Evolutionary conservation across 1,140 invertebrate genomes (phyloP).

Genomic region (Ooceraea biroi): DNA sequence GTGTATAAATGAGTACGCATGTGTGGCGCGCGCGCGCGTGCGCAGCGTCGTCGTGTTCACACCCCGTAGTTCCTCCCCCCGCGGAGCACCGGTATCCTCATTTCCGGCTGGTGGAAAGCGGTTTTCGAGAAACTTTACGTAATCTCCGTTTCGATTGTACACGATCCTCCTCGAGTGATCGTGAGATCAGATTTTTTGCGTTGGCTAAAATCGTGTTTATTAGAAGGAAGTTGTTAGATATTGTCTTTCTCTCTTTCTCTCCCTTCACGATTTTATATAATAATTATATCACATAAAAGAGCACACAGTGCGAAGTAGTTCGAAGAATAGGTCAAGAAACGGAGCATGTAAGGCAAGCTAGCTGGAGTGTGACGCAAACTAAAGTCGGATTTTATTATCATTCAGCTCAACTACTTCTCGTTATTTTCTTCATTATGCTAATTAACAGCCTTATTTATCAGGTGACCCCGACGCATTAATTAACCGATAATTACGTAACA

Average conservation of each 20-base stretch:
- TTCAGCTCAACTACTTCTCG: too few relatives aligned
- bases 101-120: constrained; percentile 79
- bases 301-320: not conserved
- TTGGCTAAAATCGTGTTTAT: not conserved
- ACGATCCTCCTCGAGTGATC: not conserved
- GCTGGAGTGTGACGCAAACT: too few relatives aligned
- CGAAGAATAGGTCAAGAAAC: too few relatives aligned
- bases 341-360: too few relatives aligned
- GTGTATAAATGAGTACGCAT: too few relatives aligned
- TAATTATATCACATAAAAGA: too few relatives aligned
- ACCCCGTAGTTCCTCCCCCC: constrained; percentile 82
- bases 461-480: too few relatives aligned
- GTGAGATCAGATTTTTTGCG: constrained; percentile 14
- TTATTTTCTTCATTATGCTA: too few relatives aligned
- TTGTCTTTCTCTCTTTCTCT: not conserved
- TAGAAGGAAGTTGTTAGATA: not conserved
- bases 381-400: too few relatives aligned
- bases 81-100: constrained; percentile 65
- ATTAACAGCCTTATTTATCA: too few relatives aligned
- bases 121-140: constrained; percentile 82
- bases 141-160: constrained; percentile 65
- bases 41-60: constrained; percentile 72
- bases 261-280: not conserved
- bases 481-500: too few relatives aligned
- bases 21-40: constrained; percentile 31